Evolutionary conservation across 2,113 vertebrate genomes (phyloP).

Genomic region (Rhabdornis inornatus): DNA sequence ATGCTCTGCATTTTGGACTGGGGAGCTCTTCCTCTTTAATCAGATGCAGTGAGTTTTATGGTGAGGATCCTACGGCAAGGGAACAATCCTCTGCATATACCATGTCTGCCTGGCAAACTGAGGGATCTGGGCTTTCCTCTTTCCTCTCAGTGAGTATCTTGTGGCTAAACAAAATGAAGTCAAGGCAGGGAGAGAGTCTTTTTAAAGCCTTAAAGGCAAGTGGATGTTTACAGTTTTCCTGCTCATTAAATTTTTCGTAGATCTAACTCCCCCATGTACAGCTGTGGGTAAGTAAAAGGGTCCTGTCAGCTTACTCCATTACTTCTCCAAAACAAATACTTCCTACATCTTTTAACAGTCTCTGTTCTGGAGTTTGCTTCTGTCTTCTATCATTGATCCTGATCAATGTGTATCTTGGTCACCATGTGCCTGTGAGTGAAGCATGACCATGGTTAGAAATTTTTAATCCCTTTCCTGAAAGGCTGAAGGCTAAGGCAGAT

Average conservation of each 20-base stretch:
- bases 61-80: neutral
- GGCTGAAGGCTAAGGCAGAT: neutral
- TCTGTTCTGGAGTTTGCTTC: neutral
- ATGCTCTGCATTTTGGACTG: neutral
- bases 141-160: neutral
- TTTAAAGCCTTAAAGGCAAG: neutral
- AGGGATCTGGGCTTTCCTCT: neutral
- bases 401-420: neutral
- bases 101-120: neutral
- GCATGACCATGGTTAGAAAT: neutral
- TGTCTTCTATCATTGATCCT: neutral
- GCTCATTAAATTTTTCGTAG: neutral
- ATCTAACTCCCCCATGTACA: neutral
- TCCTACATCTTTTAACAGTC: neutral
- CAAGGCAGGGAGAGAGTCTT: neutral
- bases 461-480: neutral
- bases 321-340: neutral
- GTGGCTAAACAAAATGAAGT: neutral
- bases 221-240: neutral
- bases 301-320: neutral
- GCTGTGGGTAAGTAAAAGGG: neutral
- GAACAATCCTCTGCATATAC: neutral
- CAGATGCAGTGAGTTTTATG: neutral
- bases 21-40: neutral
- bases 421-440: neutral